Evolutionary conservation across 2,797 vertebrate species (phyloP).

Genomic region (Sebastes goodei): DNA sequence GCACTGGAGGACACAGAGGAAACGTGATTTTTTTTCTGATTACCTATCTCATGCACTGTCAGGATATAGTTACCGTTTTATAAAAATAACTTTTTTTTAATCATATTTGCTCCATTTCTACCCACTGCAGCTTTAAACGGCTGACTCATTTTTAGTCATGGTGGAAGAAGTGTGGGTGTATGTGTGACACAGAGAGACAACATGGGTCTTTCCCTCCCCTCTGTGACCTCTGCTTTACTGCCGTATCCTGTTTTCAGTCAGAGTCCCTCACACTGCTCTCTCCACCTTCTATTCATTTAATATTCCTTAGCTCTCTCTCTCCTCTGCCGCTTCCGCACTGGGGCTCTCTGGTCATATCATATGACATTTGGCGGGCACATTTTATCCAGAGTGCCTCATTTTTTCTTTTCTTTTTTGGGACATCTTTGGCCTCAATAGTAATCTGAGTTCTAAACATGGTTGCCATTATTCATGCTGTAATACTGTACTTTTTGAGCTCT

Average conservation of each 20-base stretch:
- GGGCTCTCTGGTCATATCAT: slow-evolving; percentile 57
- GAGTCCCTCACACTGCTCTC: slow-evolving; percentile 28
- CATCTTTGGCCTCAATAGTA: not conserved
- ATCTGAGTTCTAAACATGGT: not conserved
- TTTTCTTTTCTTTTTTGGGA: not conserved
- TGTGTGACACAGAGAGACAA: not conserved
- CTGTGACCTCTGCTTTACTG: slow-evolving; percentile 58
- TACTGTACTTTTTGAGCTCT: not conserved
- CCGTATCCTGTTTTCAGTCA: slow-evolving; percentile 75
- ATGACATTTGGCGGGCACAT: slow-evolving; percentile 59
- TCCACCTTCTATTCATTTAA: slow-evolving; percentile 64
- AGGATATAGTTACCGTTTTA: too few relatives aligned
- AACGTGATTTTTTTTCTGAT: too few relatives aligned
- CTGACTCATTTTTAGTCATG: not conserved
- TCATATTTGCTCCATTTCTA: too few relatives aligned
- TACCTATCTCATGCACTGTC: too few relatives aligned
- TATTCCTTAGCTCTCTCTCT: slow-evolving; percentile 54
- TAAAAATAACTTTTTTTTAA: too few relatives aligned
- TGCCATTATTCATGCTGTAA: not conserved
- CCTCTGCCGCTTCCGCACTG: slow-evolving; percentile 35
- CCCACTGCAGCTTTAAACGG: not conserved
- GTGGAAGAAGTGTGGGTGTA: not conserved
- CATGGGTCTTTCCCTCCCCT: slow-evolving; percentile 37
- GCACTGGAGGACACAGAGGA: too few relatives aligned
- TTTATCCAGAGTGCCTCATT: slow-evolving; percentile 35